Conservation (phyloP, 2,797 vertebrate species). For the Coregonus suidteri region DNA sequence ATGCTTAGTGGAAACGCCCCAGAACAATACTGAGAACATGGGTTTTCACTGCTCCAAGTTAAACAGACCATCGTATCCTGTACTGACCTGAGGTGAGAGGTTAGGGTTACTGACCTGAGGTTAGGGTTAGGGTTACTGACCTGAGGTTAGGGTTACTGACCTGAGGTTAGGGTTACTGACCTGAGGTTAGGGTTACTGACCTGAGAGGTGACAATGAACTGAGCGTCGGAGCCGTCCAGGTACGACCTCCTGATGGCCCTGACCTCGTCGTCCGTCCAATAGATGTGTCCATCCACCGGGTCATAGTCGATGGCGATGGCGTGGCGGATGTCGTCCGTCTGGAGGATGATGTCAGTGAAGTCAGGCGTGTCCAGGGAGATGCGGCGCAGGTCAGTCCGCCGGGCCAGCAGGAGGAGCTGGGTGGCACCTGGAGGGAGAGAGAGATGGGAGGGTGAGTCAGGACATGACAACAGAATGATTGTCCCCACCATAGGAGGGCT, state of each 20-base stretch:
- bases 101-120: too few species aligned
- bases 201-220: slow-evolving; percentile 91
- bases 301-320: slow-evolving; percentile 97
- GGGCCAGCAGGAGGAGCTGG: slow-evolving; percentile 88
- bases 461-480: neutral
- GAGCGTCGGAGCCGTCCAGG: slow-evolving; percentile 85
- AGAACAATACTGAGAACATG: too few species aligned
- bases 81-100: too few species aligned
- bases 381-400: slow-evolving; percentile 88
- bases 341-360: slow-evolving; percentile 93
- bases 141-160: too few species aligned
- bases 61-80: too few species aligned
- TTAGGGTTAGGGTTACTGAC: too few species aligned
- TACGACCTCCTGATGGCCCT: slow-evolving; percentile 88
- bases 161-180: too few species aligned
- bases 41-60: too few species aligned
- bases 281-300: slow-evolving; percentile 90
- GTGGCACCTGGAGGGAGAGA: slow-evolving; percentile 79
- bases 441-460: neutral
- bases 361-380: slow-evolving; percentile 96
- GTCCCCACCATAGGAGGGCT: too few species aligned
- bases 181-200: slow-evolving; percentile 54
- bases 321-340: slow-evolving; percentile 92
- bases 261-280: slow-evolving; percentile 97
- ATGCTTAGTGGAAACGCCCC: too few species aligned